Conservation (phyloP, 2,797 vertebrate genomes). For the Melopsittacus undulatus region DNA sequence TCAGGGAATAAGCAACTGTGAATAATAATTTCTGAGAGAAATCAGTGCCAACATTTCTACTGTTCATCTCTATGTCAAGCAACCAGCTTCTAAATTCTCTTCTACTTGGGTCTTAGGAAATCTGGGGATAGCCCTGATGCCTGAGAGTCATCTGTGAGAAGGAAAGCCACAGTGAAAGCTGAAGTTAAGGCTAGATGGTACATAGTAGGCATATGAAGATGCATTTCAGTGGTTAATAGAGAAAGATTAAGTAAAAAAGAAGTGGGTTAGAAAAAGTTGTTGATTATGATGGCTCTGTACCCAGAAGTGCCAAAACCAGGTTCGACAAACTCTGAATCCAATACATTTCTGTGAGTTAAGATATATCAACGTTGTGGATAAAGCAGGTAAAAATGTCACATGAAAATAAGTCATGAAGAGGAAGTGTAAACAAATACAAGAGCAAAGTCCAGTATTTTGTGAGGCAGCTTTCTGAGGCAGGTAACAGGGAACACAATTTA, state of each 20-base stretch:
- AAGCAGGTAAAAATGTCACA: background rate
- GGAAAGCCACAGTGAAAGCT: background rate
- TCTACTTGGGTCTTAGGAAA: background rate
- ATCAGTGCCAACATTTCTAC: conserved; percentile 5
- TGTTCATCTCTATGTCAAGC: background rate
- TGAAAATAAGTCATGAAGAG: background rate
- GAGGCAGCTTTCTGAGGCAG: background rate
- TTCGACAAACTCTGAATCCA: background rate
- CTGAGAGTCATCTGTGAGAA: background rate
- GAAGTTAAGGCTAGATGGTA: background rate
- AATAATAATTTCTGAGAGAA: background rate
- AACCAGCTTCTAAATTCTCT: background rate
- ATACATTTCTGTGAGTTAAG: background rate
- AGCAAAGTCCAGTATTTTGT: background rate
- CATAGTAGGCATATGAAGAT: background rate
- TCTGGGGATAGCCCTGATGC: background rate
- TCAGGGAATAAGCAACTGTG: background rate
- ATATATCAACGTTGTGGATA: background rate
- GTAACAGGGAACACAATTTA: background rate
- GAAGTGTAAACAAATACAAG: background rate
- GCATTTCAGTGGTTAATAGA: background rate
- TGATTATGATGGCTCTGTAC: background rate
- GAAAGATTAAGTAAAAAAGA: background rate
- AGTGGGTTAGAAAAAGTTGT: background rate
- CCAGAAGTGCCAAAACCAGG: background rate